Evolutionary conservation across 2,113 vertebrate genomes (phyloP).

Genomic region (Crocuta crocuta): DNA sequence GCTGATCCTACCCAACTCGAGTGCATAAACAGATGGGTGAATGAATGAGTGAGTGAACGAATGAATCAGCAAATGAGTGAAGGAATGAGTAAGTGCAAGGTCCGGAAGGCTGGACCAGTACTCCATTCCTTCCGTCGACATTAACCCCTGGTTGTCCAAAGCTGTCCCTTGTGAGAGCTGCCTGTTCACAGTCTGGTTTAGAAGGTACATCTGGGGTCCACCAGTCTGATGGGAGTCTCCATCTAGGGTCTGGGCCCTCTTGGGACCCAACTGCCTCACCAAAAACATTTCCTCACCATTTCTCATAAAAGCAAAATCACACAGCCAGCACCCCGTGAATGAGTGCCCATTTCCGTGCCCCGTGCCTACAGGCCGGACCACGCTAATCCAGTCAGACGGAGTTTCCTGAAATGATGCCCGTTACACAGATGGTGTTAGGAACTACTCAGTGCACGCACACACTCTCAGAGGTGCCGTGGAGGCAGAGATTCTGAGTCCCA

Average conservation of each 20-base stretch:
- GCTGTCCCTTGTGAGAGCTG: neutral
- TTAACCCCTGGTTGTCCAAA: fast-evolving
- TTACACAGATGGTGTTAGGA: fast-evolving
- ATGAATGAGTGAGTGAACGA: neutral
- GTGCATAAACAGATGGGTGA: neutral
- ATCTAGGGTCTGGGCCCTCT: neutral
- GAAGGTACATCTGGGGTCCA: neutral
- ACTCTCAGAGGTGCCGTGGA: neutral
- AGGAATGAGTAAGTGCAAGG: neutral
- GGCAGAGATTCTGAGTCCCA: neutral
- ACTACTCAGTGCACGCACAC: fast-evolving
- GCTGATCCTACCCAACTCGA: neutral
- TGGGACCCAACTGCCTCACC: neutral
- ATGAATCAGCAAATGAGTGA: too few species aligned
- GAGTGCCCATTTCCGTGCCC: too few species aligned
- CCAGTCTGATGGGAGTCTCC: neutral
- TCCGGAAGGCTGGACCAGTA: neutral
- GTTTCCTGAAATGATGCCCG: too few species aligned
- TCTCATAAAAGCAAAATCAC: neutral
- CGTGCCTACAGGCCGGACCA: neutral
- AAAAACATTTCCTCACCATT: neutral
- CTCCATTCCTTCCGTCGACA: fast-evolving
- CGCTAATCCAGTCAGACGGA: neutral
- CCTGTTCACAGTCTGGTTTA: neutral
- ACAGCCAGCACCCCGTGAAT: neutral